Evolutionary conservation across 2,113 vertebrate species (phyloP), one percentile per base, ranked within the genome.

Genomic region (Gnathonemus echidnorhynchus): DNA sequence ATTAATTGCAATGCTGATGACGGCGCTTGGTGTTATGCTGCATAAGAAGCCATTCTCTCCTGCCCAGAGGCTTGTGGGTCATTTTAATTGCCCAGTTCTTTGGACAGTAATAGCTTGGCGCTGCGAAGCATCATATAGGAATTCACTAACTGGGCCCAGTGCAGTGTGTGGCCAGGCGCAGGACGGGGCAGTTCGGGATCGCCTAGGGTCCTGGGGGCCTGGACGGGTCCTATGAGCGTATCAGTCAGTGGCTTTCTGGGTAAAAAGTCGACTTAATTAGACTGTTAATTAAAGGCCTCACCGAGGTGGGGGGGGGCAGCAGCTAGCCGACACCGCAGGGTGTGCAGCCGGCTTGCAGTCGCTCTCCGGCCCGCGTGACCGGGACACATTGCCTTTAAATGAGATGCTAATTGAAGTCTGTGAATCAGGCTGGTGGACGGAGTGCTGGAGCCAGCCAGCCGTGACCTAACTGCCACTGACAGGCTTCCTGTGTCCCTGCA

Each of bases 401-500:
- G 83, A 85, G 83, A 85, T 85, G 83, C 83, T 85, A 85, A 85
- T 85, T 85, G 83, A 85, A 48, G 45, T 45, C 83, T 85, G 45
- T 85, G 83, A 85, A 46, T 46, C 19, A 85, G 83, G 42, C 83
- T 48, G 45, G 15, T 21, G 83, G 83, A 46, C 45, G 17, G 83
- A 85, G 39, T 21, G 8, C 83, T 24, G 39, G 83, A 46, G 83
- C 83, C 24, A 19, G 45, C 77, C 77, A 83, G 39, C 77, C 42
- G 35, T 83, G 77, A 39, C 77, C 77, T 56, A 35, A 24, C 24
- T 15, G 24, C 87, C 53, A 39, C 52, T 50, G 53, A 49, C 35
- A 21, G n/a, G 5, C 49, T 39, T 9, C 53, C 56, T 89, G 13
- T 90, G 49, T 52, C 46, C 10, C 66, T 49, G 27, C 95, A 99